Base-by-base conservation (phyloP, 2,113 vertebrate species). In the Bos indicus region DNA sequence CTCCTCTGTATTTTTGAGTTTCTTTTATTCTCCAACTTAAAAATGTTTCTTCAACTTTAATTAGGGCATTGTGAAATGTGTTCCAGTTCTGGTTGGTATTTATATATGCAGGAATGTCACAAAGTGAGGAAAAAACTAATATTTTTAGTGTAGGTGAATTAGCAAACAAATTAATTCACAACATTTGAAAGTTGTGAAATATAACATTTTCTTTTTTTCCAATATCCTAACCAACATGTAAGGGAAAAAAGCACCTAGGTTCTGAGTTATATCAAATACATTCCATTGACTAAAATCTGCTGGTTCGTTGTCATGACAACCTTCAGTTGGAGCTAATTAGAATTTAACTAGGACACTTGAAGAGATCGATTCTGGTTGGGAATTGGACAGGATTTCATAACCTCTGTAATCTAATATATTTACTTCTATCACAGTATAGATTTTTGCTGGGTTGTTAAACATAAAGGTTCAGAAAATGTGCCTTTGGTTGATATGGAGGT, bases 261-360 rank as follows among this genome's bases (percentile, higher is more conserved):
- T 87, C 74, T 87, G 30, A 28, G 48, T 95, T 91, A n/a, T 93
- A 95, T n/a, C 51, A 92, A 57, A 92, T 77, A 96, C 96, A 95
- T 94, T 43, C 88, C 60, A 93, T 94, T 93, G 97, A 96, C 67
- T 90, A 95, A 92, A 95, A 90, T 91, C 85, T 96, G 83, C 87
- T 92, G 83, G 86, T 90, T 88, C 0, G 60, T 96, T 96, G 95
- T 96, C 96, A 97, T 97, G 98, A 93, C 93, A 97, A 93, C 97
- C 80, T 87, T 92, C 90, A 85, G 57, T 94, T 82, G 59, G 43
- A 52, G 64, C 93, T 97, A 98, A 98, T 97, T 97, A 96, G 84
- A 95, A 96, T 92, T 95, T 95, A 97, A 98, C 80, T 95, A 85
- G 92, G 96, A 94, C 88, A 91, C 54, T 97, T 93, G 62, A 97